Evolutionary conservation across 1,140 invertebrate species (phyloP), one percentile per base, ranked within the genome.

Genomic region (Xylocopa sonorina): DNA sequence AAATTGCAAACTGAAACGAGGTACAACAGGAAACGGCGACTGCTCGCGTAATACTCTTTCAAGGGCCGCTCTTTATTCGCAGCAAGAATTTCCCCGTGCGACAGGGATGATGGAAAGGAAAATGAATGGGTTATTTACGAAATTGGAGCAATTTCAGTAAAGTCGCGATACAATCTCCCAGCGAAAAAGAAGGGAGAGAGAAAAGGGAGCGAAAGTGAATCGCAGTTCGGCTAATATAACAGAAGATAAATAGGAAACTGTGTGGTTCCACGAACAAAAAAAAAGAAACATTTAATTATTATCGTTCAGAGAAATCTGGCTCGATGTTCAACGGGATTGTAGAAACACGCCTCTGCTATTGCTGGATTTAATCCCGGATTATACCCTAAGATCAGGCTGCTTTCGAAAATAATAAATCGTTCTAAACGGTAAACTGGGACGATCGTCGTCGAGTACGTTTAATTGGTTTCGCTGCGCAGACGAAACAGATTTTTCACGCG

Each of bases 101-200:
- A 18, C 41, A 29, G 16, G 27, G 29, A 5, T 32, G 29, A 50
- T 50, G 18, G 46, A 48, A 34, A 48, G 41, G 41, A 66, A 46
- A 46, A 50, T 24, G 64, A 67, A 67, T 67, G 41, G 46, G 64
- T 67, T 32, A 67, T 67, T 50, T 48, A 67, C 9, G 46, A 34
- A 67, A 67, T 67, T 67, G 64, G 12, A 46, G 18, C 64, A 67
- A 67, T 67, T 67, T 67, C 18, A n/a, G 29, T 18, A 9, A 41
- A 18, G 18, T 14, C 21, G 24, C 62, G 18, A 60, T n/a, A 60
- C 18, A 1, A 63, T 27, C 14, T 63, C 12, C 4, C 9, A 24
- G n/a, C 0, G 7, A 29, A 58, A 27, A 58, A 29, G 6, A 60
- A 29, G 1, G 5, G 21, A 16, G 24, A 58, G 27, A 32, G 24